phyloP scores from a whole-genome alignment of 2,113 vertebrate species.

The Muntiacus muntjak region DNA sequence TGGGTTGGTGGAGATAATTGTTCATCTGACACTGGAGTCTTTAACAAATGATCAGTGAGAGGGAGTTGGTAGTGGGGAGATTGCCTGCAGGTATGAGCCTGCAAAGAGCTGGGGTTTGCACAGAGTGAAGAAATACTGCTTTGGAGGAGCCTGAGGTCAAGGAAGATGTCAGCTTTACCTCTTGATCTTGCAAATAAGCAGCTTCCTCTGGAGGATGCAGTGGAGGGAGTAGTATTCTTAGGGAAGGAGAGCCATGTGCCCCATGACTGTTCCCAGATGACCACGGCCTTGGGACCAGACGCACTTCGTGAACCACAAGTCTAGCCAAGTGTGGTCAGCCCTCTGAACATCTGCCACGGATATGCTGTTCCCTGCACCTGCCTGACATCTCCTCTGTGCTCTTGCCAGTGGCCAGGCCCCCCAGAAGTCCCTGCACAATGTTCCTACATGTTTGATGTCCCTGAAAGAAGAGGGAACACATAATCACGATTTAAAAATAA shows the following conservation, averaged over 20 bases:
- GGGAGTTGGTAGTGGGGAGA: neutral
- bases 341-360: slow-evolving; percentile 49
- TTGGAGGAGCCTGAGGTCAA: neutral
- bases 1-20: neutral
- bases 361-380: slow-evolving; percentile 59
- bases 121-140: neutral
- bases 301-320: neutral
- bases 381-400: slow-evolving; percentile 31
- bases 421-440: slow-evolving; percentile 76
- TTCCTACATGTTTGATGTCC: slow-evolving; percentile 79
- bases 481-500: slow-evolving; percentile 86
- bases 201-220: neutral
- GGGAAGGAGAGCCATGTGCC: neutral
- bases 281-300: slow-evolving; percentile 13
- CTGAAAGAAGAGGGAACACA: slow-evolving; percentile 82
- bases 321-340: slow-evolving; percentile 52
- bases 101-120: neutral
- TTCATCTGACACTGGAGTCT: neutral
- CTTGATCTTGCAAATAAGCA: neutral
- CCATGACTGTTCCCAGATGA: slow-evolving; percentile 41
- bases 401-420: slow-evolving; percentile 38
- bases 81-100: neutral
- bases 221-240: neutral
- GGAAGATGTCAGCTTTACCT: neutral
- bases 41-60: neutral